Percentiles rank a stretch among this genome's conserved stretches.
Evolutionary conservation across 2,888 invertebrate species (phyloP).

Genomic region (Dichetophora obliterata): DNA sequence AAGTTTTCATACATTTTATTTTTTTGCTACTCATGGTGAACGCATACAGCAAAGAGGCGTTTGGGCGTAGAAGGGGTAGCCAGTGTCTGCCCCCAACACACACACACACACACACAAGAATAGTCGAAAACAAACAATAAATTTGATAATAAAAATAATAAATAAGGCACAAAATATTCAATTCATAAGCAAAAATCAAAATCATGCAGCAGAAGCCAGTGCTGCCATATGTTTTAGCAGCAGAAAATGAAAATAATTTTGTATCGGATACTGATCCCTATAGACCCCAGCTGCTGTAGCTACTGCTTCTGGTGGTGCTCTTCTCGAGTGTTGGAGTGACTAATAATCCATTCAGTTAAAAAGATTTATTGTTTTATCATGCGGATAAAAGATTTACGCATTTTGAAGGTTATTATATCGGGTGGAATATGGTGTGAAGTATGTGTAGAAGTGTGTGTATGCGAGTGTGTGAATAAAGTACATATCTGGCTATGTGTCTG

Average conservation of each 20-base stretch:
- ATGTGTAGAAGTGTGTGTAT: background rate
- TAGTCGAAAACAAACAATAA: too few species aligned
- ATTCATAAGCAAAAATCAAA: conserved; percentile 9
- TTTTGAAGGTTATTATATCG: conserved; percentile 25
- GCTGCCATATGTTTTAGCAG: too few species aligned
- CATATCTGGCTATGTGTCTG: too few species aligned
- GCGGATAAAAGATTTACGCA: conserved; percentile 62
- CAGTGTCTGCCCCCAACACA: too few species aligned
- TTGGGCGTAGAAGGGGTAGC: too few species aligned
- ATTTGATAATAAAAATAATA: conserved; percentile 4
- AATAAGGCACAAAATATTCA: conserved; percentile 3
- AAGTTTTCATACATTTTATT: background rate
- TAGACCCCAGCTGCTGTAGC: too few species aligned
- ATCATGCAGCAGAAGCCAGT: background rate
- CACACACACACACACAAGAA: too few species aligned
- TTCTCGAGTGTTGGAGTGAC: background rate
- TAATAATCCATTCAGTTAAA: conserved; percentile 48
- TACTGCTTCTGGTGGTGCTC: background rate
- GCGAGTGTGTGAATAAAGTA: background rate
- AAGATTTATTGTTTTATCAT: conserved; percentile 61
- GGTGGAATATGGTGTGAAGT: background rate
- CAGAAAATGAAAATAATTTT: too few species aligned
- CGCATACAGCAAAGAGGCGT: too few species aligned
- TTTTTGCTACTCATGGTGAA: too few species aligned
- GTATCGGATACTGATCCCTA: too few species aligned